These are phyloP conservation scores for Pyrocoelia pectoralis DNA, from an alignment of 2,888 invertebrate genomes.

Conservation along the genomic window DNA sequence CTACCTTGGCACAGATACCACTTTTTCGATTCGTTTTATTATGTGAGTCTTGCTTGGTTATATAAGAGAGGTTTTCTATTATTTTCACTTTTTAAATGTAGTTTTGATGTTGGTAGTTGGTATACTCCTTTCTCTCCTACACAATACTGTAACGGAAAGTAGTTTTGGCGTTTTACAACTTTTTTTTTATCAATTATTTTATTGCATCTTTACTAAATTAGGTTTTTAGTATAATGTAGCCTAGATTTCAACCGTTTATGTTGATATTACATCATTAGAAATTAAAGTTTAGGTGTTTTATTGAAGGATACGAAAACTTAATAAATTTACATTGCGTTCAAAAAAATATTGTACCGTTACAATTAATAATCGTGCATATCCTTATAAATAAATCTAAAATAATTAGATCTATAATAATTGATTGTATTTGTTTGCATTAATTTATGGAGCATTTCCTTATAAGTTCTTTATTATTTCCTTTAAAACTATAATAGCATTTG, in stretches of 20 bases:
- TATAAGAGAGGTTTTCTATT: constrained; percentile 60
- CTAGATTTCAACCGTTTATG: not conserved
- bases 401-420: not conserved
- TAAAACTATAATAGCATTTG: not conserved
- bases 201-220: constrained; percentile 1
- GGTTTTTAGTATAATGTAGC: not conserved
- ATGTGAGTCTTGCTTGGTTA: constrained; percentile 57
- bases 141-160: constrained; percentile 36
- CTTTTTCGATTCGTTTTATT: constrained; percentile 54
- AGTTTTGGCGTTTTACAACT: constrained; percentile 26
- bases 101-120: constrained; percentile 46
- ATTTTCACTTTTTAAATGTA: constrained; percentile 59
- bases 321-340: not conserved
- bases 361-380: not conserved
- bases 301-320: not conserved
- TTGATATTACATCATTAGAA: not conserved
- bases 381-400: not conserved
- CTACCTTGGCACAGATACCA: constrained; percentile 60
- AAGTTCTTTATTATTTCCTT: not conserved
- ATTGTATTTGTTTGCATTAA: not conserved
- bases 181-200: constrained; percentile 2
- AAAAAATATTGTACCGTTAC: not conserved
- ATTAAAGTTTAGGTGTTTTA: not conserved
- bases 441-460: not conserved
- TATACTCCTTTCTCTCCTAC: constrained; percentile 46